Evolutionary conservation across 2,888 invertebrate genomes (phyloP).

Genomic region (Tachystola acroxantha): DNA sequence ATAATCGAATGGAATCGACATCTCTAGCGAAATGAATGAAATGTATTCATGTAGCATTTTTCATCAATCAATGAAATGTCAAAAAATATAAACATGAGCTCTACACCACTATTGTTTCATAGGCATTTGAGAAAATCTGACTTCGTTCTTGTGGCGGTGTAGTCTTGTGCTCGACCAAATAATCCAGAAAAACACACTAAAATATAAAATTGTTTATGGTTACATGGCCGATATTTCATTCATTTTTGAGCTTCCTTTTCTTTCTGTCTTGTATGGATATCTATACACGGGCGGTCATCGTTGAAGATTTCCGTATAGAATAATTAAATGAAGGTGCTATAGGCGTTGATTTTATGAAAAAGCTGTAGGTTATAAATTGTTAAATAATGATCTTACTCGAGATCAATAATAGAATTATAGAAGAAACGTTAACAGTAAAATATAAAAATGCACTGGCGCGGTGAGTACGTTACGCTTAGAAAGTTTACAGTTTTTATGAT

Average conservation of each 20-base stretch:
- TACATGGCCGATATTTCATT: constrained; percentile 61
- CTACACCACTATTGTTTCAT: no score
- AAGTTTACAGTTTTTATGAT: constrained; percentile 65
- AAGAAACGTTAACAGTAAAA: constrained; percentile 96
- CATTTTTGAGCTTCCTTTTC: constrained; percentile 63
- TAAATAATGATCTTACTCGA: constrained; percentile 95
- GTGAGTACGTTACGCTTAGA: constrained; percentile 85
- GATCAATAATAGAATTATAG: constrained; percentile 99
- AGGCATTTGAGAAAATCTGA: no score
- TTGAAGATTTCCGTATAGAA: constrained; percentile 67
- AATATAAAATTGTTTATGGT: constrained; percentile 43
- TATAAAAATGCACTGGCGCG: constrained; percentile 97
- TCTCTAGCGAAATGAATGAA: no score
- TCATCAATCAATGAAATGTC: no score
- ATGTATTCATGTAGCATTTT: no score
- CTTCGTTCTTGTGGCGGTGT: no score
- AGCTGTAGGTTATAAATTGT: constrained; percentile 75
- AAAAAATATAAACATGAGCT: no score
- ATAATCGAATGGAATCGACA: no score
- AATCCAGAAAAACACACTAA: no score
- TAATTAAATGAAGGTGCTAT: constrained; percentile 78
- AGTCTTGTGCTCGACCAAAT: no score
- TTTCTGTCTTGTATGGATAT: constrained; percentile 64
- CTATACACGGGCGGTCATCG: constrained; percentile 67
- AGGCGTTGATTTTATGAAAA: constrained; percentile 75